Evolutionary conservation across 2,797 vertebrate genomes (phyloP).

Genomic region (Malurus splendens): DNA sequence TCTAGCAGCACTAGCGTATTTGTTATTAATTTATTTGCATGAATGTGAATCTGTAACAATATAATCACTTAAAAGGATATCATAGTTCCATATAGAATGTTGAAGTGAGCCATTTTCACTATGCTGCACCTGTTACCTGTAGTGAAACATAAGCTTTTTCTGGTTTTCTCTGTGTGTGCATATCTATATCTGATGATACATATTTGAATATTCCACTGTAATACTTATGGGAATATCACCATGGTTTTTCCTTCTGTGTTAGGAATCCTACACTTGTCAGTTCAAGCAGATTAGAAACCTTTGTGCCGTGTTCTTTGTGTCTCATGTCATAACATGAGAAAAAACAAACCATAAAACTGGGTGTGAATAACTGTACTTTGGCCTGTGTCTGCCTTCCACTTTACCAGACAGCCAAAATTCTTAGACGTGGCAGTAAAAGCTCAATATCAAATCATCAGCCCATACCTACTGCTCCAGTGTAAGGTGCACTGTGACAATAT

Average conservation of each 20-base stretch:
- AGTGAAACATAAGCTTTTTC: not conserved
- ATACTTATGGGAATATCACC: not conserved
- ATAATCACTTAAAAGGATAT: not conserved
- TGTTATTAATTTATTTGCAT: not conserved
- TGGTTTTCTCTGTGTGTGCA: not conserved
- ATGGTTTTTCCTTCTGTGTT: not conserved
- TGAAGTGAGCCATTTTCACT: not conserved
- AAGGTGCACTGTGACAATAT: not conserved
- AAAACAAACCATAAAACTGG: constrained; percentile 39
- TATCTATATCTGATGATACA: not conserved
- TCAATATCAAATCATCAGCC: not conserved
- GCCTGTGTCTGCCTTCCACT: not conserved
- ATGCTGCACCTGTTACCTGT: not conserved
- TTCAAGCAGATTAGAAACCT: not conserved
- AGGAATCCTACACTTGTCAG: not conserved
- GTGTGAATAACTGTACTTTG: constrained; percentile 36
- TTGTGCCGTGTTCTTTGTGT: not conserved
- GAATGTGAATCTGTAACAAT: not conserved
- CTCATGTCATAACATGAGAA: constrained; percentile 37
- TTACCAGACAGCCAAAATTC: constrained; percentile 35
- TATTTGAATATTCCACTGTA: not conserved
- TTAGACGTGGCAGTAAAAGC: not conserved
- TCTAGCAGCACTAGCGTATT: not conserved
- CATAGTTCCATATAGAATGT: not conserved
- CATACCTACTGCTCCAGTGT: not conserved